Conservation (phyloP, 2,113 vertebrate species). For the Megaceryle torquata region DNA sequence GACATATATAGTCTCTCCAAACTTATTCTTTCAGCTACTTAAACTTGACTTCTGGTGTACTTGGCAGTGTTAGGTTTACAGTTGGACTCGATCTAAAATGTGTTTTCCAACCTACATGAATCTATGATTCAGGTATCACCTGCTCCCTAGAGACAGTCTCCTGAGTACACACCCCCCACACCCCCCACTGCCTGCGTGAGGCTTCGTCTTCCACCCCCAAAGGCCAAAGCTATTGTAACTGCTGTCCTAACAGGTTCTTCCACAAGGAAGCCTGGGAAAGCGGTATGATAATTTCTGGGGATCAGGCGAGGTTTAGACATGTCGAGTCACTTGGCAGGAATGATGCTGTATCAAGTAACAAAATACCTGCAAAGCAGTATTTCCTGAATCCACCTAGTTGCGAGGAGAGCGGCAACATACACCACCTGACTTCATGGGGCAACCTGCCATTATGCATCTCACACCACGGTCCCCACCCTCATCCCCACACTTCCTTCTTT, state of each 20-base stretch:
- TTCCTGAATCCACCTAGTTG: neutral
- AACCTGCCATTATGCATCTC: neutral
- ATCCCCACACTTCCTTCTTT: neutral
- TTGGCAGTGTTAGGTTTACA: rapidly evolving
- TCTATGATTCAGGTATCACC: neutral
- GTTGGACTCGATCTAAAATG: neutral
- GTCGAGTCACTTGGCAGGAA: rapidly evolving
- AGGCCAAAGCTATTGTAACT: neutral
- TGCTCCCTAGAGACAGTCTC: neutral
- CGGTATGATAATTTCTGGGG: neutral
- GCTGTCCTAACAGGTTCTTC: neutral
- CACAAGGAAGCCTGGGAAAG: neutral
- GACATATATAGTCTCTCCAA: neutral
- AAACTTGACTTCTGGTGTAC: neutral
- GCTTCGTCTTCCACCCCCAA: neutral
- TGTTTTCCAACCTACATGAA: neutral
- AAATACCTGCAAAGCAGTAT: neutral
- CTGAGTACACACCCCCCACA: neutral
- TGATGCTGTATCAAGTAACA: neutral
- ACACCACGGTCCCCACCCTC: neutral
- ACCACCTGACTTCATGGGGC: neutral
- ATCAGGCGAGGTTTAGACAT: neutral
- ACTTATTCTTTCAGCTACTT: neutral
- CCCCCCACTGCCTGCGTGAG: neutral
- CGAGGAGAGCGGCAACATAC: neutral